Evolutionary conservation across 2,797 vertebrate genomes (phyloP).

Genomic region (Rousettus madagascariensis): DNA sequence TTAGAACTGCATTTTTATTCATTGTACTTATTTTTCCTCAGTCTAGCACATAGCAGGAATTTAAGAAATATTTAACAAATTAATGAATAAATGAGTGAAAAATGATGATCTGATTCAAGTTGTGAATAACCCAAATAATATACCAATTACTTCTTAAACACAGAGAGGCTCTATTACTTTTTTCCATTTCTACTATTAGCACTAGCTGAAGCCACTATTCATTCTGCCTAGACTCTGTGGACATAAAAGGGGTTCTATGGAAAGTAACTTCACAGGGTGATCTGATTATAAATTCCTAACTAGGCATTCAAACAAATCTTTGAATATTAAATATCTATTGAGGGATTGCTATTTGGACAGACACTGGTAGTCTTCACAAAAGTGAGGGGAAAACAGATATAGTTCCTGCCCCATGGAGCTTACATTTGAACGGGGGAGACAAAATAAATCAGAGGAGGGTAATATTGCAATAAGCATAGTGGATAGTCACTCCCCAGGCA

Average conservation of each 20-base stretch:
- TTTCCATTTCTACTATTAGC: not conserved
- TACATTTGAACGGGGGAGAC: not conserved
- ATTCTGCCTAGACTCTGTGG: not conserved
- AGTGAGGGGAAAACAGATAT: not conserved
- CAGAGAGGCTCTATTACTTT: not conserved
- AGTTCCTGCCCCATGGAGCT: not conserved
- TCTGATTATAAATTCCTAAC: too few species aligned
- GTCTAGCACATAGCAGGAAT: not conserved
- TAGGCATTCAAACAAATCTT: not conserved
- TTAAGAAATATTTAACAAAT: slow-evolving; percentile 8
- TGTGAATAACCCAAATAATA: not conserved
- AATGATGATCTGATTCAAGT: not conserved
- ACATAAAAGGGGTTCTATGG: too few species aligned
- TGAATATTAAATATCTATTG: not conserved
- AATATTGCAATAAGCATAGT: not conserved
- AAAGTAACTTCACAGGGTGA: too few species aligned
- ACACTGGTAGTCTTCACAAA: not conserved
- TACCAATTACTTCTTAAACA: not conserved
- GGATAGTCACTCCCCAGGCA: too few species aligned
- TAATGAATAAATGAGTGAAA: slow-evolving; percentile 3
- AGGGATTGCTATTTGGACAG: not conserved
- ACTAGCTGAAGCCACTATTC: not conserved
- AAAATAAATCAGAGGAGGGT: not conserved
- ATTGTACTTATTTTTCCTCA: slow-evolving; percentile 1
- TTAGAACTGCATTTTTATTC: not conserved